Conservation (phyloP, 1,140 invertebrate genomes). For the Drosophila nigrodunni region DNA sequence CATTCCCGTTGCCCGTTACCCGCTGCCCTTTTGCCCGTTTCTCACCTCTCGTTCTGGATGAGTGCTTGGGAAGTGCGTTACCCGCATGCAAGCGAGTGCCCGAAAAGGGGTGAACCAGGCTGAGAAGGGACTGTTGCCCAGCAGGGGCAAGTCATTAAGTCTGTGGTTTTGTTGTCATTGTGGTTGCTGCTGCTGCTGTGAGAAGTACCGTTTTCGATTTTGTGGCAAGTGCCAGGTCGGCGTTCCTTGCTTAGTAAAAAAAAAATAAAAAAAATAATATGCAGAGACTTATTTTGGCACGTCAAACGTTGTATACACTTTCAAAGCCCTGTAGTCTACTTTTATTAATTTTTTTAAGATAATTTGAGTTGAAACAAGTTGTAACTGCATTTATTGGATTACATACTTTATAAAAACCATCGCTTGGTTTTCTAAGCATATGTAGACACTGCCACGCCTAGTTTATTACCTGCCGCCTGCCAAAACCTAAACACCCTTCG, state of each 20-base stretch:
- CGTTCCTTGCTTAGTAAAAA: slow-evolving; percentile 16
- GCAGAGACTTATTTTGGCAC: neutral
- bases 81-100: slow-evolving; percentile 39
- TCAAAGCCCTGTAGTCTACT: too few relatives aligned
- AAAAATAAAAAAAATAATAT: slow-evolving; percentile 6
- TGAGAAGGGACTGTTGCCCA: slow-evolving; percentile 15
- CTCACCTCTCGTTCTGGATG: slow-evolving; percentile 63
- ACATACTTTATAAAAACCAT: too few relatives aligned
- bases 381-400: too few relatives aligned
- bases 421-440: too few relatives aligned
- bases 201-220: slow-evolving; percentile 64
- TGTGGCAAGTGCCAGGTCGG: slow-evolving; percentile 43
- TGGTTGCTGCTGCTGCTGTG: slow-evolving; percentile 29
- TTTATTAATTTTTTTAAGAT: too few relatives aligned
- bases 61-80: slow-evolving; percentile 70
- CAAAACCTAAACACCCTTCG: too few relatives aligned
- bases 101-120: slow-evolving; percentile 27
- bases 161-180: slow-evolving; percentile 57
- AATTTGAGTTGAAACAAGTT: too few relatives aligned
- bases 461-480: too few relatives aligned
- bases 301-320: too few relatives aligned
- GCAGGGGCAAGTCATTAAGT: slow-evolving; percentile 62
- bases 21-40: too few relatives aligned
- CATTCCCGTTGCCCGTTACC: neutral
- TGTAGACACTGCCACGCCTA: too few relatives aligned